Percentiles rank a stretch among this genome's conserved stretches.
Evolutionary conservation across 2,113 vertebrate species (phyloP).

Genomic region (Eulemur rufifrons): DNA sequence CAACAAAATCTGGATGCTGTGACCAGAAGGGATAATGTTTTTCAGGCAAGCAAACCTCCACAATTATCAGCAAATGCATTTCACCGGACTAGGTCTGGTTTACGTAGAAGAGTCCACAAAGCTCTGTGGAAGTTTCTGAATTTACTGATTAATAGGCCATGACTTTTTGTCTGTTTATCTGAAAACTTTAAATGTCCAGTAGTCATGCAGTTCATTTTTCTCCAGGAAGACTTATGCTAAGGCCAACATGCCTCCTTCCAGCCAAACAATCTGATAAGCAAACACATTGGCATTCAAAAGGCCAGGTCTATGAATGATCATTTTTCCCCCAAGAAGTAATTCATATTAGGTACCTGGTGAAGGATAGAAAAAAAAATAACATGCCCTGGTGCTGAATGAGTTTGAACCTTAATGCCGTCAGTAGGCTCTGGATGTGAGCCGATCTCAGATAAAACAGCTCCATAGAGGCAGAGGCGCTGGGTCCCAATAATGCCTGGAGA

Average conservation of each 20-base stretch:
- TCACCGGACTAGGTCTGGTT: not conserved
- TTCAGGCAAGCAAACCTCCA: not conserved
- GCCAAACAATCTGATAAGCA: constrained; percentile 43
- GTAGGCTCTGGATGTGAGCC: constrained; percentile 6
- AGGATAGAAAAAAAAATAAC: constrained; percentile 38
- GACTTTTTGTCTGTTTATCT: constrained; percentile 19
- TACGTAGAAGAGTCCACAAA: not conserved
- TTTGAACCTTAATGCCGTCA: constrained; percentile 41
- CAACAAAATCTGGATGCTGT: not conserved
- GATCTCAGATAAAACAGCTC: constrained; percentile 51
- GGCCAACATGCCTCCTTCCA: not conserved
- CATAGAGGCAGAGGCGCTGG: not conserved
- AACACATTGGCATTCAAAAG: constrained; percentile 46
- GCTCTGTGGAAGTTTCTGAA: constrained; percentile 1
- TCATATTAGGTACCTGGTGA: constrained; percentile 23
- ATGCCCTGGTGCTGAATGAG: constrained; percentile 35
- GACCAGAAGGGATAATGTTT: not conserved
- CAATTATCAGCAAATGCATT: not conserved
- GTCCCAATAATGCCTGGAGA: constrained; percentile 10
- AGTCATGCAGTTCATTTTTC: not conserved
- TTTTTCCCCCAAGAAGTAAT: constrained; percentile 44
- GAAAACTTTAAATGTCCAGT: not conserved
- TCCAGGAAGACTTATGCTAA: not conserved
- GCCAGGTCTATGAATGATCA: not conserved
- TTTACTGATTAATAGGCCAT: not conserved